These are phyloP conservation scores for Engystomops pustulosus DNA, from an alignment of 2,113 vertebrate genomes.

Conservation along the genomic window DNA sequence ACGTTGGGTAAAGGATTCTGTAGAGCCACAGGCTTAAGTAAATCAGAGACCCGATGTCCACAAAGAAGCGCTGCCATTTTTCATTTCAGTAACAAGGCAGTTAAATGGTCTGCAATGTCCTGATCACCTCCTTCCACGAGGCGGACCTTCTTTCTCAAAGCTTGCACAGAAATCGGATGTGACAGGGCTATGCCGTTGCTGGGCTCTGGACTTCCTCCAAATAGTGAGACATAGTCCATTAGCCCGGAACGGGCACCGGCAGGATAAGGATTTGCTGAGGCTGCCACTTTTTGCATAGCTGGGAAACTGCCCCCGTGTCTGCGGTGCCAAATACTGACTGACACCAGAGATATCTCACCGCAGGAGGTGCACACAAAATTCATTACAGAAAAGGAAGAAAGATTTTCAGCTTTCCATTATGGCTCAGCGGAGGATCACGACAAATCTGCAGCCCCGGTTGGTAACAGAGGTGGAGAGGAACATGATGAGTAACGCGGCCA, in stretches of 20 bases:
- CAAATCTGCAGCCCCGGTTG: not conserved
- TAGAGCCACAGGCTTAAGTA: not conserved
- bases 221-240: constrained; percentile 52
- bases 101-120: not conserved
- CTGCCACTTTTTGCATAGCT: constrained; percentile 36
- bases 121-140: constrained; percentile 24
- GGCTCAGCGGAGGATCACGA: not conserved
- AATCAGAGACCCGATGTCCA: not conserved
- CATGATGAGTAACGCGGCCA: not conserved
- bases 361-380: constrained; percentile 21
- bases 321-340: constrained; percentile 43
- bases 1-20: too few species aligned
- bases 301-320: constrained; percentile 46
- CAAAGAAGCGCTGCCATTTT: not conserved
- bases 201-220: constrained; percentile 52
- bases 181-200: constrained; percentile 32
- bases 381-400: constrained; percentile 18
- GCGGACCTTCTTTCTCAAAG: constrained; percentile 25
- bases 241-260: constrained; percentile 44
- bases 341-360: constrained; percentile 42
- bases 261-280: constrained; percentile 51
- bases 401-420: not conserved
- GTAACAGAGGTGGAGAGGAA: not conserved
- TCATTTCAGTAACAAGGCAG: constrained; percentile 26
- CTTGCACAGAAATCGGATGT: constrained; percentile 46